Conservation (phyloP, 2,113 vertebrate genomes). For the Epinephelus lanceolatus region DNA sequence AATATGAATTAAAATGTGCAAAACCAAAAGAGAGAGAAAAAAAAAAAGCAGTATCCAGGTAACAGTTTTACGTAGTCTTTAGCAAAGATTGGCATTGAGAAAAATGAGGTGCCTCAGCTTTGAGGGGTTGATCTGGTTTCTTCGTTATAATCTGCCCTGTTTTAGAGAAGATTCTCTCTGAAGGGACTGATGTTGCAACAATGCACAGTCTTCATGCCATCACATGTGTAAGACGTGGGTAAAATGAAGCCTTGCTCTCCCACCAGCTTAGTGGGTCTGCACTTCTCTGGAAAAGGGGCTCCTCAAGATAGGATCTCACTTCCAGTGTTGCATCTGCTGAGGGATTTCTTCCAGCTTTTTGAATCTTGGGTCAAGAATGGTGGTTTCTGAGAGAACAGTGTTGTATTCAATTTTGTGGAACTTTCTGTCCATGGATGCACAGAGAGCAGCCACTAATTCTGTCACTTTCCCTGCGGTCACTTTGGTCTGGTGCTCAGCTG, state of each 20-base stretch:
- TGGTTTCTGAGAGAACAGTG: conserved; percentile 10
- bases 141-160: conserved; percentile 9
- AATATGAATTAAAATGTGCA: background rate
- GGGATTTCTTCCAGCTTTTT: conserved; percentile 21
- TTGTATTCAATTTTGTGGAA: no score
- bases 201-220: conserved; percentile 11
- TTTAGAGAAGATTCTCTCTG: background rate
- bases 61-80: background rate
- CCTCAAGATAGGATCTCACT: conserved; percentile 6
- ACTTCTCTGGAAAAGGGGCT: conserved; percentile 7
- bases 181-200: conserved; percentile 1
- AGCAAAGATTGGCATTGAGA: background rate
- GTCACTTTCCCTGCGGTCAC: conserved; percentile 5
- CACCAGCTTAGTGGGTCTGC: conserved; percentile 10
- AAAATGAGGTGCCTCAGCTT: background rate
- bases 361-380: background rate
- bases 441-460: background rate
- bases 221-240: background rate
- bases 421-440: conserved; percentile 11
- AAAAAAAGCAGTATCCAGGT: background rate
- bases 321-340: conserved; percentile 10
- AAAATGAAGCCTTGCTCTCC: background rate
- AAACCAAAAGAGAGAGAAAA: background rate
- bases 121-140: background rate
- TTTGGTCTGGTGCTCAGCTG: background rate